Conservation (phyloP, 2,113 vertebrate genomes). For the Odontesthes bonariensis region DNA sequence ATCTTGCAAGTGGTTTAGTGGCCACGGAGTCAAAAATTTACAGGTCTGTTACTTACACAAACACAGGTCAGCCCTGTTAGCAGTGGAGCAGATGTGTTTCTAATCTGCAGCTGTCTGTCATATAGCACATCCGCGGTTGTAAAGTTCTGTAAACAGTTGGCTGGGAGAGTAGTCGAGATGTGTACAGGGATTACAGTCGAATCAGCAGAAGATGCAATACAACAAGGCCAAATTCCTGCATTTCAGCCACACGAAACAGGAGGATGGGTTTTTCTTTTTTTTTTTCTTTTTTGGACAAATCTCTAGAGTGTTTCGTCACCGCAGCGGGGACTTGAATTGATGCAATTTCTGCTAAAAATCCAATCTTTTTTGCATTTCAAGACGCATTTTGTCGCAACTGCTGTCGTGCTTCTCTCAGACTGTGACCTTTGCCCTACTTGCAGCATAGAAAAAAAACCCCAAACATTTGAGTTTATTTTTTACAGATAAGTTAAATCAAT, state of each 20-base stretch:
- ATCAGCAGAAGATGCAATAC: too few relatives aligned
- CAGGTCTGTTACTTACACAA: conserved; percentile 56
- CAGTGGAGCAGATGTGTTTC: conserved; percentile 32
- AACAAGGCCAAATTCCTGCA: too few relatives aligned
- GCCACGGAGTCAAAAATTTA: conserved; percentile 55
- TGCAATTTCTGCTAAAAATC: too few relatives aligned
- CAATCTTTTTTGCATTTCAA: too few relatives aligned
- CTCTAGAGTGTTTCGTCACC: too few relatives aligned
- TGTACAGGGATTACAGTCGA: too few relatives aligned
- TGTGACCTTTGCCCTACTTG: conserved; percentile 38
- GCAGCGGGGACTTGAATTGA: too few relatives aligned
- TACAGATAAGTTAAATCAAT: conserved; percentile 1
- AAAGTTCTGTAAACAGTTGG: conserved; percentile 56
- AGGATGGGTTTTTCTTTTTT: too few relatives aligned
- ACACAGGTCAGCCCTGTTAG: conserved; percentile 47
- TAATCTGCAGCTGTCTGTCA: conserved; percentile 63
- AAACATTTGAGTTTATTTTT: neutral
- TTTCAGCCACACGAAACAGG: too few relatives aligned
- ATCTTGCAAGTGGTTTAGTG: conserved; percentile 41
- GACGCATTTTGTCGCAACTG: conserved; percentile 2
- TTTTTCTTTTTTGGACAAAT: too few relatives aligned
- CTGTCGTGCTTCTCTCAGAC: conserved; percentile 6
- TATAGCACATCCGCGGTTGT: conserved; percentile 42
- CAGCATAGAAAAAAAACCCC: neutral
- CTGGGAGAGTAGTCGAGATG: neutral